These are phyloP conservation scores for Chloropsis cyanopogon DNA, from an alignment of 2,113 vertebrate genomes.

Conservation along the genomic window DNA sequence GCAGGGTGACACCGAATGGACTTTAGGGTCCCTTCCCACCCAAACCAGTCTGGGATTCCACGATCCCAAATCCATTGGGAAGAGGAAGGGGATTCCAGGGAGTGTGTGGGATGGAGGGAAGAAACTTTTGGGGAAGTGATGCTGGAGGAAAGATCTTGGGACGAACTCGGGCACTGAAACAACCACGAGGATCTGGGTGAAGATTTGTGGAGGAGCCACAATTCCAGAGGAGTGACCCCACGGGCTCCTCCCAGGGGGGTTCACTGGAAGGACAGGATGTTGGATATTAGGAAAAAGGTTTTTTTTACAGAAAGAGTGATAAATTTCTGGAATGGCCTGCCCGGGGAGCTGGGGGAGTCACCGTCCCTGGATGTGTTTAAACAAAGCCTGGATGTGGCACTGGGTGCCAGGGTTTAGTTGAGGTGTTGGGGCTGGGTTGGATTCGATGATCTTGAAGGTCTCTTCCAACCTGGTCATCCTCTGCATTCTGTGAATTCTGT, in stretches of 20 bases:
- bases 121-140: neutral
- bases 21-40: neutral
- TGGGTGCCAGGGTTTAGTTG: too few species aligned
- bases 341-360: too few species aligned
- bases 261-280: too few species aligned
- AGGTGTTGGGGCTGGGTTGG: too few species aligned
- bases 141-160: neutral
- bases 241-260: neutral
- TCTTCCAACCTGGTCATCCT: too few species aligned
- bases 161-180: neutral
- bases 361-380: too few species aligned
- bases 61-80: neutral
- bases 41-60: neutral
- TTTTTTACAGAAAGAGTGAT: too few species aligned
- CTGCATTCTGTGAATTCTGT: neutral
- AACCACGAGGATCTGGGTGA: too few species aligned
- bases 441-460: too few species aligned
- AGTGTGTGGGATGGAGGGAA: neutral
- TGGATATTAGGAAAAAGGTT: too few species aligned
- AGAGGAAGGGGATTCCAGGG: neutral
- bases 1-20: neutral
- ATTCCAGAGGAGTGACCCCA: neutral
- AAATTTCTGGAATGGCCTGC: too few species aligned
- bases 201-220: neutral
- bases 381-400: too few species aligned